Percentiles rank a stretch among this genome's conserved stretches.
phyloP scores from a whole-genome alignment of 2,888 invertebrate species.

The Oegoconia quadripuncta region DNA sequence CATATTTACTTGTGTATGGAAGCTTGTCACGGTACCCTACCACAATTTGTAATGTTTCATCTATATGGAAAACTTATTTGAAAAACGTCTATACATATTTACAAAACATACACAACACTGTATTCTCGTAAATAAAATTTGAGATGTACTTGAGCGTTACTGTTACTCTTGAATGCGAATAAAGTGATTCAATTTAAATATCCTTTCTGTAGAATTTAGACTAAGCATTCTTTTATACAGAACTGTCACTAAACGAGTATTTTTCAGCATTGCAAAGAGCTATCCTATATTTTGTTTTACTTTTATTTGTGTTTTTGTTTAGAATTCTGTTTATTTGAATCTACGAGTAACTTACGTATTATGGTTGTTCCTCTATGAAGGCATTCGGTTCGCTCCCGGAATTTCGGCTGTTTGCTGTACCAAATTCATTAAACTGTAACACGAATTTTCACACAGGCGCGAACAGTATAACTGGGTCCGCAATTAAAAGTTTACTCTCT shows the following conservation, averaged over 20 bases:
- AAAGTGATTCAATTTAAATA: conserved; percentile 42
- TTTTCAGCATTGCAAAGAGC: too few relatives aligned
- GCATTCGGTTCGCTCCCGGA: conserved; percentile 34
- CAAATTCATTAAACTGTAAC: conserved; percentile 69
- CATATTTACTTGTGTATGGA: too few relatives aligned
- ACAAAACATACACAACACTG: too few relatives aligned
- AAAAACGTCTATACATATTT: too few relatives aligned
- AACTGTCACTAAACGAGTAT: too few relatives aligned
- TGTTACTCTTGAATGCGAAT: conserved; percentile 16
- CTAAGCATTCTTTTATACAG: too few relatives aligned
- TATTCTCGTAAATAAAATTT: too few relatives aligned
- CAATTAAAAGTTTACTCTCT: conserved; percentile 72
- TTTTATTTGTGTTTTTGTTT: not conserved
- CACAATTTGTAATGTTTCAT: too few relatives aligned
- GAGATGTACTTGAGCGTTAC: conserved; percentile 10
- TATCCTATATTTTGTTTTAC: not conserved
- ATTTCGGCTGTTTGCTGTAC: conserved; percentile 41
- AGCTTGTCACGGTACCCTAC: too few relatives aligned
- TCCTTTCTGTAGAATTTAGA: conserved; percentile 35
- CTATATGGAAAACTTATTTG: too few relatives aligned
- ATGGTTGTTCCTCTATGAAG: conserved; percentile 34
- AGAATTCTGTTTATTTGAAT: conserved; percentile 4
- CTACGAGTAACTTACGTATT: conserved; percentile 36
- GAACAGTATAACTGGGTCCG: conserved; percentile 61
- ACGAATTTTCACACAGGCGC: conserved; percentile 57